Conservation (phyloP, 2,888 invertebrate species). For the Apodemia duryi region DNA sequence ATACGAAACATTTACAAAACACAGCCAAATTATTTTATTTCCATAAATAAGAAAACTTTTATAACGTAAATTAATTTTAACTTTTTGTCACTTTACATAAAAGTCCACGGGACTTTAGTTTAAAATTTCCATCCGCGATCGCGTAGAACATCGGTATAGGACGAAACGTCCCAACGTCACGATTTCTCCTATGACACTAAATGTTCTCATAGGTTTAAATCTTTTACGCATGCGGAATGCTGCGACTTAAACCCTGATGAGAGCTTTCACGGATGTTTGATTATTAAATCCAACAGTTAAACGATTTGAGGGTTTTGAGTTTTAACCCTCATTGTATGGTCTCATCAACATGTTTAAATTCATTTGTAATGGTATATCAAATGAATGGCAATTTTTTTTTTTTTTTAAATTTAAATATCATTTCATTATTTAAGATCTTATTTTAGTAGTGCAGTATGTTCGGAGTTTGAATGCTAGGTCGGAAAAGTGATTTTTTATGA, state of each 20-base stretch:
- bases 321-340: slow-evolving; percentile 19
- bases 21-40: too few relatives aligned
- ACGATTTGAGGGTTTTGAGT: slow-evolving; percentile 41
- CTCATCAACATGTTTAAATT: slow-evolving; percentile 8
- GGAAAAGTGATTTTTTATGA: too few relatives aligned
- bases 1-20: too few relatives aligned
- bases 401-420: too few relatives aligned
- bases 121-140: slow-evolving; percentile 37
- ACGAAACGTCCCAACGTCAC: slow-evolving; percentile 48
- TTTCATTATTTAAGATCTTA: too few relatives aligned
- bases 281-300: slow-evolving; percentile 61
- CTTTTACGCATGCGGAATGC: slow-evolving; percentile 69
- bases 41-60: too few relatives aligned
- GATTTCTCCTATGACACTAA: slow-evolving; percentile 53
- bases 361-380: not conserved
- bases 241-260: slow-evolving; percentile 57
- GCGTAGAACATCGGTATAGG: slow-evolving; percentile 33
- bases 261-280: slow-evolving; percentile 51
- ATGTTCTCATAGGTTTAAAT: slow-evolving; percentile 49
- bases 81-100: not conserved
- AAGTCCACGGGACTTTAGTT: slow-evolving; percentile 6
- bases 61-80: too few relatives aligned
- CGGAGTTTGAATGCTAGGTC: too few relatives aligned
- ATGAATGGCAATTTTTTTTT: too few relatives aligned
- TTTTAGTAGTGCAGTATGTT: too few relatives aligned